Evolutionary conservation across 2,888 invertebrate genomes (phyloP).

Genomic region (Peribatodes rhomboidaria): DNA sequence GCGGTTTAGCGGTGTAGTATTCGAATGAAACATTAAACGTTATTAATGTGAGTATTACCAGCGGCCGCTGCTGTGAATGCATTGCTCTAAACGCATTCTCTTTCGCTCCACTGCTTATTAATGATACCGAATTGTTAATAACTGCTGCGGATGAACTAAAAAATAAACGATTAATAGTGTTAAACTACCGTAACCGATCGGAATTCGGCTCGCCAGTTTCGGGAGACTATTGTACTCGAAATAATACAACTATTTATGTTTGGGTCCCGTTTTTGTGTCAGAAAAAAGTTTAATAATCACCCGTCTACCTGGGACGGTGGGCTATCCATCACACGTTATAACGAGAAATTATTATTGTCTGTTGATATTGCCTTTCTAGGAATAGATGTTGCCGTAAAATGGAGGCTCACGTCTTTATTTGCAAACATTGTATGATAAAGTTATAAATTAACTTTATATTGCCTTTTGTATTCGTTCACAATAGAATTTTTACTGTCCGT

Average conservation of each 20-base stretch:
- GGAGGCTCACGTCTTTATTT: constrained; percentile 77
- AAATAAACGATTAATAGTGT: constrained; percentile 81
- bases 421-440: constrained; percentile 73
- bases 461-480: constrained; percentile 46
- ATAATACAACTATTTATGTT: constrained; percentile 83
- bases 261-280: constrained; percentile 71
- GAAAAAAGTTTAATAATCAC: constrained; percentile 67
- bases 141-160: constrained; percentile 71
- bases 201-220: constrained; percentile 78
- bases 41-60: constrained; percentile 70
- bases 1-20: constrained; percentile 58
- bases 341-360: constrained; percentile 74
- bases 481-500: constrained; percentile 44
- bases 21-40: constrained; percentile 71
- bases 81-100: constrained; percentile 70
- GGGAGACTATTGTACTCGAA: constrained; percentile 71
- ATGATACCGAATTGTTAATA: constrained; percentile 82
- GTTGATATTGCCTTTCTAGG: constrained; percentile 71
- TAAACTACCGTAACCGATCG: constrained; percentile 83
- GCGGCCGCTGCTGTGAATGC: constrained; percentile 64
- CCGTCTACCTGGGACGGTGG: constrained; percentile 74
- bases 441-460: constrained; percentile 52
- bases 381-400: constrained; percentile 61
- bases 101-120: constrained; percentile 79
- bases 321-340: constrained; percentile 81